Conservation (phyloP, 2,888 invertebrate species). For the Melieria crassipennis region DNA sequence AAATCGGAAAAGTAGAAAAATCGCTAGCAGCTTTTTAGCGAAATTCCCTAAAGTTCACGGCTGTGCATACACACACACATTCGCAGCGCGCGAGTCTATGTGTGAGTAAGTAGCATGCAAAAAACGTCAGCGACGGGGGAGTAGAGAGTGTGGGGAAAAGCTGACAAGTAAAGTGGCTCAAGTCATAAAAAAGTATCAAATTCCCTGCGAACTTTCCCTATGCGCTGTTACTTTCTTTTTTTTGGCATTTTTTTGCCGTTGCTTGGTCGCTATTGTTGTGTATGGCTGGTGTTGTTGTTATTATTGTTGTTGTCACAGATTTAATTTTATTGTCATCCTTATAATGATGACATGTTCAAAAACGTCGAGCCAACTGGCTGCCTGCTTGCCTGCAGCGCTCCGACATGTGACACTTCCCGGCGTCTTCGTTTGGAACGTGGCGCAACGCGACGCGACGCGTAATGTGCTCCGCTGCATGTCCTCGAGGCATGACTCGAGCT, state of each 20-base stretch:
- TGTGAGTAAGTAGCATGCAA: neutral
- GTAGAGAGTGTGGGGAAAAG: neutral
- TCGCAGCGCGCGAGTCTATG: neutral
- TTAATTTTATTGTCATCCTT: constrained; percentile 50
- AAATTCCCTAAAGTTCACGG: constrained; percentile 22
- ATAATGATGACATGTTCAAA: constrained; percentile 18
- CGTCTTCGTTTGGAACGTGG: too few species aligned
- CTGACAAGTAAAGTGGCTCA: constrained; percentile 46
- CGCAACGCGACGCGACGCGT: neutral
- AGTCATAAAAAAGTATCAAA: constrained; percentile 51
- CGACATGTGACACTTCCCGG: too few species aligned
- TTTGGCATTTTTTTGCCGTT: constrained; percentile 16
- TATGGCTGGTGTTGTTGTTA: constrained; percentile 5
- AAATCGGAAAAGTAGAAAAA: constrained; percentile 17
- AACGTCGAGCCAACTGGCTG: too few species aligned
- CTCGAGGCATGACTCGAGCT: too few species aligned
- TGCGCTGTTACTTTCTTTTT: constrained; percentile 34
- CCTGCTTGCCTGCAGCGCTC: too few species aligned
- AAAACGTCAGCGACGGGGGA: neutral
- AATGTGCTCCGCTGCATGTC: neutral
- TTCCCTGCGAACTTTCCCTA: constrained; percentile 45
- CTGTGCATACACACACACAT: neutral
- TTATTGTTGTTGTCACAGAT: constrained; percentile 40
- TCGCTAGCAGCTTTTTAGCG: constrained; percentile 11
- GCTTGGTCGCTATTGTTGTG: too few species aligned